A percentile compares a stretch with the other conserved stretches of the same genome.
These are phyloP conservation scores for Choristoneura fumiferana DNA, from an alignment of 1,140 invertebrate species.

Conservation along the genomic window DNA sequence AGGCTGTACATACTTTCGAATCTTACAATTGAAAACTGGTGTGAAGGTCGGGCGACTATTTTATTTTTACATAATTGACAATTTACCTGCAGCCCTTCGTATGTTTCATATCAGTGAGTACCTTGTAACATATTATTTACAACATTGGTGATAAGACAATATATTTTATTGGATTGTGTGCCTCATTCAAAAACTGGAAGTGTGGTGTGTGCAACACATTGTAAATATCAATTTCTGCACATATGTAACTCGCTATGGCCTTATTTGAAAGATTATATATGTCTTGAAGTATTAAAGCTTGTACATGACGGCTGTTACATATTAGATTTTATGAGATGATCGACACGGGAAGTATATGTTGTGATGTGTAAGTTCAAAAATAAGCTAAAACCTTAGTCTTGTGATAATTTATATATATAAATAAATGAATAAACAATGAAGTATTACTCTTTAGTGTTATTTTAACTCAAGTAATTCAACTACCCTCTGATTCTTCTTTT, in stretches of 20 bases:
- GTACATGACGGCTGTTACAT: slow-evolving; percentile 62
- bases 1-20: slow-evolving; percentile 52
- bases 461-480: slow-evolving; percentile 9
- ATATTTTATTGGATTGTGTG: slow-evolving; percentile 55
- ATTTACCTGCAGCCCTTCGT: slow-evolving; percentile 32
- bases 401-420: slow-evolving; percentile 74
- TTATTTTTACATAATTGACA: neutral
- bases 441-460: slow-evolving; percentile 51
- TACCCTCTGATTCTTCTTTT: too few species aligned
- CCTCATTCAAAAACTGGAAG: slow-evolving; percentile 36
- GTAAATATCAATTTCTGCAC: slow-evolving; percentile 42
- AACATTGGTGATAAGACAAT: slow-evolving; percentile 61
- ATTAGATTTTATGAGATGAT: slow-evolving; percentile 55
- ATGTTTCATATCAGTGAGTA: slow-evolving; percentile 62
- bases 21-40: slow-evolving; percentile 3
- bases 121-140: slow-evolving; percentile 39
- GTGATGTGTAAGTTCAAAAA: slow-evolving; percentile 75
- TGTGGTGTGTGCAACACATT: slow-evolving; percentile 39
- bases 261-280: slow-evolving; percentile 63
- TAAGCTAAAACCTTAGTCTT: slow-evolving; percentile 67
- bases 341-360: slow-evolving; percentile 62
- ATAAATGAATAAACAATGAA: slow-evolving; percentile 74
- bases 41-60: neutral
- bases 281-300: slow-evolving; percentile 39
- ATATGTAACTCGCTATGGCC: slow-evolving; percentile 50